Base-by-base conservation (phyloP, 2,113 vertebrate genomes). In the Gulo gulo region DNA sequence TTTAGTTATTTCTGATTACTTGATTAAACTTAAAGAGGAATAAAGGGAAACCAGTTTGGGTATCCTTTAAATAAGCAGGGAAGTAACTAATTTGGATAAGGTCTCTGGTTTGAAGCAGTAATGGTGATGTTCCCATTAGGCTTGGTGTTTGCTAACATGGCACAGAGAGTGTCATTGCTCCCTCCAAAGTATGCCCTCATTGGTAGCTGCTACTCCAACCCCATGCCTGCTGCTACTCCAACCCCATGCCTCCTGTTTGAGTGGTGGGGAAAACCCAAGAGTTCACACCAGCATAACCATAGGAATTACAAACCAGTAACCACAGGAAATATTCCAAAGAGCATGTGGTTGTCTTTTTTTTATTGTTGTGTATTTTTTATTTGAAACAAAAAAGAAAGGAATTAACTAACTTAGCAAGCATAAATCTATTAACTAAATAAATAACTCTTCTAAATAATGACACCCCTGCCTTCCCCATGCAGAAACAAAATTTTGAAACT, bases 401-500 rank as follows among this genome's bases (percentile, higher is more conserved):
- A 94, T 50, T 87, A 45, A 81, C 81, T 63, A 65, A 80, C 14
- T 80, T 95, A 80, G 45, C 45, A 89, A 93, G 79, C 15, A 59
- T 57, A 79, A 74, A 87, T 59, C 21, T 67, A n/a, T 39, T 59
- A 78, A 89, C 8, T 34, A 94, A 82, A 59, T 76, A 79, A 73
- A 85, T 63, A 67, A 36, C 18, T 88, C 21, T 94, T 97, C n/a
- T 76, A 52, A 93, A 87, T 94, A 82, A 95, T 78, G 34, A 10
- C 47, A 87, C 65, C 14, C 31, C 39, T 31, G 14, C 23, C 78
- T 4, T 92, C 2, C 61, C 52, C 36, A 79, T 18, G 21, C 45
- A 94, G 79, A 96, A 92, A 74, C 15, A 96, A 69, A 80, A 79
- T 57, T 74, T 59, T 80, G 65, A 88, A 91, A 29, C 63, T 85